Conservation (phyloP, 2,888 invertebrate genomes). For the Epistrophella euchroma region DNA sequence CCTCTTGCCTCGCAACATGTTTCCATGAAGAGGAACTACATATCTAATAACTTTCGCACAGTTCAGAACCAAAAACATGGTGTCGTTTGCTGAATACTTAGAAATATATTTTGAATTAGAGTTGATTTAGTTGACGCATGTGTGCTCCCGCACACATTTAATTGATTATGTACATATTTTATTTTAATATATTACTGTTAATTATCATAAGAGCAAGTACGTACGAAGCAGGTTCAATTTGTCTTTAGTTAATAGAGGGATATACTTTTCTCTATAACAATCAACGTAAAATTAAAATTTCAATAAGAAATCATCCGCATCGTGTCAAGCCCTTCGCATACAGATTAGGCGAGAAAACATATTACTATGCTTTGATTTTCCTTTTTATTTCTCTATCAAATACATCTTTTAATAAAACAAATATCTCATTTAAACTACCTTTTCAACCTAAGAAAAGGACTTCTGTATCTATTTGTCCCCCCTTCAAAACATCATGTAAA, state of each 20-base stretch:
- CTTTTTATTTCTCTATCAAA: background rate
- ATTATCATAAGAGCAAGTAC: too few species aligned
- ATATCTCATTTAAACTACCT: conserved; percentile 2
- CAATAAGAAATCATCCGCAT: background rate
- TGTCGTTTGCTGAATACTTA: too few species aligned
- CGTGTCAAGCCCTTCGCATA: background rate
- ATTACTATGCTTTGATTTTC: background rate
- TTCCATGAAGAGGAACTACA: too few species aligned
- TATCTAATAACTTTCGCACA: too few species aligned
- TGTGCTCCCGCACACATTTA: too few species aligned
- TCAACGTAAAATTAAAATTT: background rate
- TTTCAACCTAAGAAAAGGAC: conserved; percentile 2
- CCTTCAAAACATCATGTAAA: background rate
- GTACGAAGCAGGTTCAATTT: too few species aligned
- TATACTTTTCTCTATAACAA: background rate
- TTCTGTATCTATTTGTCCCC: background rate
- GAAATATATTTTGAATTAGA: too few species aligned
- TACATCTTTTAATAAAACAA: background rate
- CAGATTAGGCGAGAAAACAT: background rate
- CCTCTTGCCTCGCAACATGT: too few species aligned
- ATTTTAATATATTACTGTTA: too few species aligned
- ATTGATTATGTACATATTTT: too few species aligned
- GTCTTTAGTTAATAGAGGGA: background rate
- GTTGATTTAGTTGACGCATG: too few species aligned
- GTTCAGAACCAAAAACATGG: too few species aligned